phyloP scores from a whole-genome alignment of 2,113 vertebrate species.

The Uria aalge region DNA sequence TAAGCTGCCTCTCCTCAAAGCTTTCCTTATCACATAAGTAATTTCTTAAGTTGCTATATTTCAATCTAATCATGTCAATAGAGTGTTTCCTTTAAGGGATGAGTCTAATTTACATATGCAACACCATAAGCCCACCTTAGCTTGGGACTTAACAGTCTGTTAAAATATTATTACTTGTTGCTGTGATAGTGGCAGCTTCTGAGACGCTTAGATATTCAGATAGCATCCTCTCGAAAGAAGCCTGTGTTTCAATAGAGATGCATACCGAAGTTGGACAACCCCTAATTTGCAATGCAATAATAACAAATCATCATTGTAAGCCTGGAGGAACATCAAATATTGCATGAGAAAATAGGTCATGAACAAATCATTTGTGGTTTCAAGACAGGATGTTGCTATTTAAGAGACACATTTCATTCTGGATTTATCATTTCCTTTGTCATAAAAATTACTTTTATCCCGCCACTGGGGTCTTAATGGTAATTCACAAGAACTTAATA shows the following conservation, averaged over 20 bases:
- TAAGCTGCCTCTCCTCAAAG: neutral
- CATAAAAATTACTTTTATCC: neutral
- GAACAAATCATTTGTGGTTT: neutral
- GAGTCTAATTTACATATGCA: neutral
- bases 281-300: neutral
- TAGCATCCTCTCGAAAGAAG: neutral
- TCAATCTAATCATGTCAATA: neutral
- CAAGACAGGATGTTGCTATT: neutral
- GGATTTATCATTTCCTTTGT: neutral
- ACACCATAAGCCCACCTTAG: neutral
- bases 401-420: neutral
- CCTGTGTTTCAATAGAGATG: neutral
- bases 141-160: neutral
- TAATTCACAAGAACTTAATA: neutral
- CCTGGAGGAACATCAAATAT: neutral
- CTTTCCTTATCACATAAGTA: neutral
- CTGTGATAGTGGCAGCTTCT: neutral
- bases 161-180: neutral
- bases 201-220: neutral
- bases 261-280: neutral
- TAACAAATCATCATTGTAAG: neutral
- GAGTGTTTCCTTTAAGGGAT: neutral
- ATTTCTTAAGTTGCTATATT: neutral
- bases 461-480: neutral
- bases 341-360: neutral